Evolutionary conservation across 1,140 invertebrate genomes (phyloP), one percentile per base, ranked within the genome.

Genomic region (Drosophila ficusphila): DNA sequence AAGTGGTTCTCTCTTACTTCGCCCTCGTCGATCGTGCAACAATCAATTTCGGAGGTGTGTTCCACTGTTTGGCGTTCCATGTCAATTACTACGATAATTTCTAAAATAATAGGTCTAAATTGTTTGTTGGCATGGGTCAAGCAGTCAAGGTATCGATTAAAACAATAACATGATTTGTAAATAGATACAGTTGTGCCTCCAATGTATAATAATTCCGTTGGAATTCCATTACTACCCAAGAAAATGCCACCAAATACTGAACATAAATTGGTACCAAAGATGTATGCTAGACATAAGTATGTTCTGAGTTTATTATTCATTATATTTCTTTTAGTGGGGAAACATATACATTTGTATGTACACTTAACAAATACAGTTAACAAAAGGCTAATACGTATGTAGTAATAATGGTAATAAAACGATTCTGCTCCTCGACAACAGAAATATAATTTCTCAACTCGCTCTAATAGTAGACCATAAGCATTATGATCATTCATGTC

Each of bases 241-340:
- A 27, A 27, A 39, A n/a, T n/a, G n/a, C 19, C 29, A 8, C n/a
- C 19, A 38, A 38, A 21, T n/a, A 38, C 2, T 14, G 8, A n/a
- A 18, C 18, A 16, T 12, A 3, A 12, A n/a, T n/a, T 12, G n/a
- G 23, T 7, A 25, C 7, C 39, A 14, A 14, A 14, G 8, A 19
- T 53, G 5, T 57, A 61, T 48, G 52, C 78, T 78, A 83, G 53
- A 83, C 74, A 82, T 82, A 74, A 49, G 34, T 78, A 79, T 82
- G 62, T 76, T 51, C 42, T 74, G 79, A 69, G 68, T 83, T 83
- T 85, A 85, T 83, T 83, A 83, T 79, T 79, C 49, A 34, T 76
- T 51, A 29, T 72, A 49, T 61, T 38, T 46, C 38, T 46, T 58
- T 74, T 57, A 56, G 64, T 68, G 51, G 31, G 56, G 39, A 79